phyloP scores from a whole-genome alignment of 2,888 invertebrate genomes.

The Lycaena phlaeas region DNA sequence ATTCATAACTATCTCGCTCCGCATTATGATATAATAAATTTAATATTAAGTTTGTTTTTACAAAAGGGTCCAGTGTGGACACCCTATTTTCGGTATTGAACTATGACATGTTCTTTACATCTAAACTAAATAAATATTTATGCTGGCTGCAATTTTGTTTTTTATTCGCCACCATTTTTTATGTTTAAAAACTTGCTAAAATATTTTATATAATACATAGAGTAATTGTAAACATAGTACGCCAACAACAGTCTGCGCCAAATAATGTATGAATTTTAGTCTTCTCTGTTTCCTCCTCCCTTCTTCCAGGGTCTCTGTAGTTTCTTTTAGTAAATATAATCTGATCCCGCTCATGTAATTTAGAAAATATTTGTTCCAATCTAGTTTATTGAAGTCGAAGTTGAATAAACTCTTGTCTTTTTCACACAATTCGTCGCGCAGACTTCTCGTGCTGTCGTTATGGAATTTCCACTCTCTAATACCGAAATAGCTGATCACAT shows the following conservation, averaged over 20 bases:
- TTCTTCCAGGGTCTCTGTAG: slow-evolving; percentile 70
- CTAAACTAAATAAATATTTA: no score
- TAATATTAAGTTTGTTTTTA: no score
- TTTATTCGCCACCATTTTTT: no score
- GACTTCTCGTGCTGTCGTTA: slow-evolving; percentile 57
- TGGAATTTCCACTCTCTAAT: slow-evolving; percentile 76
- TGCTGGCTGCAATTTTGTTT: no score
- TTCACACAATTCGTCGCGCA: slow-evolving; percentile 57
- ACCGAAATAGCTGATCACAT: slow-evolving; percentile 77
- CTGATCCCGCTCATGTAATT: slow-evolving; percentile 76
- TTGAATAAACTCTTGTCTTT: slow-evolving; percentile 69
- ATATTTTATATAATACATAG: slow-evolving; percentile 10
- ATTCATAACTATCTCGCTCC: no score
- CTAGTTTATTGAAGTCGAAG: slow-evolving; percentile 73
- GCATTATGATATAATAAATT: no score
- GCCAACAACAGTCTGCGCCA: not conserved
- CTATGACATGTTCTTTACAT: no score
- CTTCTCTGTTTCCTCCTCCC: slow-evolving; percentile 49
- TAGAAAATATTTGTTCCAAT: slow-evolving; percentile 77
- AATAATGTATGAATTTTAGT: slow-evolving; percentile 17
- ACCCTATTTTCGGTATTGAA: no score
- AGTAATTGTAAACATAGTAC: slow-evolving; percentile 13
- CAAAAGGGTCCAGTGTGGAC: no score
- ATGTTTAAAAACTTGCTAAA: not conserved
- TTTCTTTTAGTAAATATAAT: slow-evolving; percentile 78